A percentile compares a stretch with the other conserved stretches of the same genome.
These are phyloP conservation scores for Endomychus coccineus DNA, from an alignment of 2,888 invertebrate species.

Conservation along the genomic window DNA sequence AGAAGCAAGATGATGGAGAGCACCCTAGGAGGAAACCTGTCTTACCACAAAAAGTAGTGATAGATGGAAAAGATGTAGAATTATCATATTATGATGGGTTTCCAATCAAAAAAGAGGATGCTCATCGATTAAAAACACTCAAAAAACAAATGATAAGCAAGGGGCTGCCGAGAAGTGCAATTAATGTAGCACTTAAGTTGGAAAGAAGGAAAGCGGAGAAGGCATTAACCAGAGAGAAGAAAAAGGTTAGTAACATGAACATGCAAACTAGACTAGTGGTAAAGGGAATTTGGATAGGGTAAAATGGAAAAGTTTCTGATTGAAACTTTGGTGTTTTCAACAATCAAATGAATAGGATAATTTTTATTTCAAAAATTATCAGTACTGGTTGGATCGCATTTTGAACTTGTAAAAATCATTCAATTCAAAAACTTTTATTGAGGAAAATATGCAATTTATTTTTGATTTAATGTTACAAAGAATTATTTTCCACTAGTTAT, in stretches of 20 bases:
- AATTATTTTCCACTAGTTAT: too few species aligned
- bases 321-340: background rate
- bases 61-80: slow-evolving; percentile 58
- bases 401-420: too few species aligned
- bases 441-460: too few species aligned
- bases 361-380: too few species aligned
- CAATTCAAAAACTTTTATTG: too few species aligned
- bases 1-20: slow-evolving; percentile 16
- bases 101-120: slow-evolving; percentile 64
- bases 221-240: slow-evolving; percentile 56
- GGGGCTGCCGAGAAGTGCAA: slow-evolving; percentile 61
- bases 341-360: too few species aligned
- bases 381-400: too few species aligned
- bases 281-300: too few species aligned
- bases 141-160: slow-evolving; percentile 57
- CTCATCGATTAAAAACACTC: slow-evolving; percentile 54
- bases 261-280: too few species aligned
- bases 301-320: slow-evolving; percentile 1
- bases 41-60: slow-evolving; percentile 45
- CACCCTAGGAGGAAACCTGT: slow-evolving; percentile 33
- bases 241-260: slow-evolving; percentile 70
- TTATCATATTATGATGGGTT: slow-evolving; percentile 62
- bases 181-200: slow-evolving; percentile 58
- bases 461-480: too few species aligned
- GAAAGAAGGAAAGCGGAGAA: slow-evolving; percentile 68